These are phyloP conservation scores for Alethe diademata DNA, from an alignment of 2,113 vertebrate genomes.

Conservation along the genomic window DNA sequence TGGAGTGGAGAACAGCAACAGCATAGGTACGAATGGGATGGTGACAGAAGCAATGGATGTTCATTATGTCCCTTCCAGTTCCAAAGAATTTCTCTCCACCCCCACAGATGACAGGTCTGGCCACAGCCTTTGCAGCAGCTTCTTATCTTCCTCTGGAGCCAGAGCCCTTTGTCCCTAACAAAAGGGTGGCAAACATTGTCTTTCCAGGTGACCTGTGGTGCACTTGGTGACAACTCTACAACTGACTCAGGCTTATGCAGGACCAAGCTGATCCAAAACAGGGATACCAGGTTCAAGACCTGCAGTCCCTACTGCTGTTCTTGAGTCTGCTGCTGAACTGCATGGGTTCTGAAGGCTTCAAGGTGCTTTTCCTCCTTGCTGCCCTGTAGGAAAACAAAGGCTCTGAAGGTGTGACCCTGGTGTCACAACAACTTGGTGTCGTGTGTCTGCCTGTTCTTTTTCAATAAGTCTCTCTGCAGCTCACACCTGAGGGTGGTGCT, in stretches of 20 bases:
- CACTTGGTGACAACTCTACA: background rate
- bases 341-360: background rate
- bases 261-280: background rate
- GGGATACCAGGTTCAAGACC: background rate
- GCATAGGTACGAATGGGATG: background rate
- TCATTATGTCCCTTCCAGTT: background rate
- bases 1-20: background rate
- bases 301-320: background rate
- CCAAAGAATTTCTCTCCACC: background rate
- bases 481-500: background rate
- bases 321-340: background rate
- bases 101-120: background rate
- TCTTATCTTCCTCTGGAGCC: background rate
- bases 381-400: background rate
- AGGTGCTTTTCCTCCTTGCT: background rate
- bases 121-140: background rate
- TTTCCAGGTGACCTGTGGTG: background rate
- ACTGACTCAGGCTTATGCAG: background rate
- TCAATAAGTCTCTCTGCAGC: background rate
- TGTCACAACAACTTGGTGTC: background rate
- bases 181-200: background rate
- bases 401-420: background rate
- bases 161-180: background rate
- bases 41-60: background rate
- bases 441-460: background rate